Evolutionary conservation across 2,797 vertebrate species (phyloP).

Genomic region (Oreonectes daqikongensis): DNA sequence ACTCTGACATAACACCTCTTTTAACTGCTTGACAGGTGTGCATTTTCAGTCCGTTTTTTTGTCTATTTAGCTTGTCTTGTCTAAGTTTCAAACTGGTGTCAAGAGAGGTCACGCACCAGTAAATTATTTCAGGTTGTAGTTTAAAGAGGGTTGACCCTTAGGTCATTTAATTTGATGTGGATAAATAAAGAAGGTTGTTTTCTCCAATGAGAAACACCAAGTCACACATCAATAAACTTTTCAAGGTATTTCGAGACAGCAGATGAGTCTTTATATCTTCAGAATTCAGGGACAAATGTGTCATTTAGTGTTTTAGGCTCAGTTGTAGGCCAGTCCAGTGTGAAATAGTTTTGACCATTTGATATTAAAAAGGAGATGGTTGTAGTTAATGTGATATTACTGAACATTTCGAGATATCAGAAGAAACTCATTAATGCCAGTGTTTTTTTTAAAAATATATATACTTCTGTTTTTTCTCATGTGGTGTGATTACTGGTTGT

Average conservation of each 20-base stretch:
- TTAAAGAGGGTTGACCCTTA: constrained; percentile 14
- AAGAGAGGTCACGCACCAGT: constrained; percentile 56
- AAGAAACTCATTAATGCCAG: not conserved
- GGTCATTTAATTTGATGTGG: constrained; percentile 57
- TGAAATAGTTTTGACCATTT: too few species aligned
- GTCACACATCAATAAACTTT: not conserved
- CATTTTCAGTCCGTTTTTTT: constrained; percentile 58
- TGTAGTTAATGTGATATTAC: too few species aligned
- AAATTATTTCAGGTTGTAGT: not conserved
- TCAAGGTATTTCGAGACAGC: not conserved
- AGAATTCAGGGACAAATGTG: too few species aligned
- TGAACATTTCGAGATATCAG: not conserved
- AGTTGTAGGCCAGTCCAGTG: too few species aligned
- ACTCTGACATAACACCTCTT: constrained; percentile 15
- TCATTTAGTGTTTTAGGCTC: too few species aligned
- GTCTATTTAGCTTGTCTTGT: constrained; percentile 50
- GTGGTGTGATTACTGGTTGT: constrained; percentile 16
- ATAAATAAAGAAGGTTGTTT: constrained; percentile 58
- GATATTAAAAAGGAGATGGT: too few species aligned
- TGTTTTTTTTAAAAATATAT: not conserved
- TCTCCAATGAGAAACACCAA: constrained; percentile 1
- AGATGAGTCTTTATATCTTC: too few species aligned
- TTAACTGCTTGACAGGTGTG: constrained; percentile 57
- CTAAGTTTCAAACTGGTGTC: constrained; percentile 14
- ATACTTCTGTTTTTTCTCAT: constrained; percentile 59